Base-by-base conservation (phyloP, 1,140 invertebrate genomes). In the Rhagoletis zephyria region DNA sequence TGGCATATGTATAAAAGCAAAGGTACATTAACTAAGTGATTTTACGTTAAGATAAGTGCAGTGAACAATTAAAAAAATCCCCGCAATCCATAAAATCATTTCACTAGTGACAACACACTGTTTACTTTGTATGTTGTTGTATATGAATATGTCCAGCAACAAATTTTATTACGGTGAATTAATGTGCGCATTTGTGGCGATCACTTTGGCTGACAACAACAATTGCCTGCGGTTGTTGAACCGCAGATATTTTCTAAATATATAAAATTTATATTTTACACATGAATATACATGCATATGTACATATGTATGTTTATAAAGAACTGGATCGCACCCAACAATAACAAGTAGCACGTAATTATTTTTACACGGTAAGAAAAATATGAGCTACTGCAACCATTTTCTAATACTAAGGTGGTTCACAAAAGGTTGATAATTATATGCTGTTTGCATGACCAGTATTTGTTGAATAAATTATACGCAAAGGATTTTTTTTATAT, bases 151-250 rank as follows among this genome's bases (percentile, higher is more conserved):
- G 61, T 63, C 61, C 61, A 63, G 61, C 61, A 63, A 74, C 67
- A 48, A 74, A 74, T 14, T 63, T 74, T 42, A 74, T 74, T 74
- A 12, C 42, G 67, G 42, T 74, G 67, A 74, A 74, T 81, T 81
- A 59, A 81, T 56, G 56, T 81, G 74, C 48, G 48, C 48, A 81
- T 81, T 81, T 56, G 9, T 81, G 6, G 74, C 48, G 74, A 56
- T 9, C n/a, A 51, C 19, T 56, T 42, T 51, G 45, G 74, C 48
- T 81, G 42, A 56, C 14, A 10, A 19, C 45, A 81, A 81, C 48
- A 42, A 81, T 81, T 51, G 74, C 45, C 16, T 81, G 74, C 74
- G 74, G 74, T 81, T 81, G 16, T 56, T 81, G 74, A 59, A 81
- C 74, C 74, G 48, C 74, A 81, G n/a, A 56, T 45, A 74, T 74